Conservation (phyloP, 2,797 vertebrate species). For the Dendrocincla tyrannina region DNA sequence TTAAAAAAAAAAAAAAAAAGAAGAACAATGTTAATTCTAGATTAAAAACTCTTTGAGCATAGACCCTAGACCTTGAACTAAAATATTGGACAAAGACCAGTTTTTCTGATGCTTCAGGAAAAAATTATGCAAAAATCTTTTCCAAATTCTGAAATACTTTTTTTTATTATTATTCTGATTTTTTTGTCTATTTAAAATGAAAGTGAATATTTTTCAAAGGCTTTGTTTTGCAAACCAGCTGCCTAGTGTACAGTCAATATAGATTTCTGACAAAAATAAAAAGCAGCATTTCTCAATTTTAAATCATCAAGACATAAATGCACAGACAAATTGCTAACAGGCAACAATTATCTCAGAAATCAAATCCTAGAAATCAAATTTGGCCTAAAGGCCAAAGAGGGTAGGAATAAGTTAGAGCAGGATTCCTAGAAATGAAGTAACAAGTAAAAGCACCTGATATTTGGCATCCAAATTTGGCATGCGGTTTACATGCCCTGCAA, state of each 20-base stretch:
- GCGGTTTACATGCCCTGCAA: neutral
- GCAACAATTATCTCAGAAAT: neutral
- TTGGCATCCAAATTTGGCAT: neutral
- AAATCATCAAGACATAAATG: neutral
- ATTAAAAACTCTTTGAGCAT: neutral
- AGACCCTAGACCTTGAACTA: neutral
- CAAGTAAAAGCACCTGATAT: neutral
- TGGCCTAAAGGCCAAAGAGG: neutral
- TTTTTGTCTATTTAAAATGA: neutral
- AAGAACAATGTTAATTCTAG: neutral
- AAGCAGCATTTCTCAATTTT: neutral
- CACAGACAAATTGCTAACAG: neutral
- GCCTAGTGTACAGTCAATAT: neutral
- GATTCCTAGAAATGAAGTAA: neutral
- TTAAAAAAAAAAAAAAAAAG: neutral
- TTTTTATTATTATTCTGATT: neutral
- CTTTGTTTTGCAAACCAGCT: neutral
- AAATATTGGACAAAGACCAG: neutral
- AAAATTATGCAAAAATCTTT: neutral
- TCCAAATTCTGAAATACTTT: neutral
- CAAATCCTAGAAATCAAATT: constrained; percentile 1
- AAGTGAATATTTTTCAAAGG: neutral
- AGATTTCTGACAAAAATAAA: neutral
- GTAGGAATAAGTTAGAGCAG: neutral
- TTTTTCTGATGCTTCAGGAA: neutral